Evolutionary conservation across 2,113 vertebrate species (phyloP).

Genomic region (Megaleporinus macrocephalus): DNA sequence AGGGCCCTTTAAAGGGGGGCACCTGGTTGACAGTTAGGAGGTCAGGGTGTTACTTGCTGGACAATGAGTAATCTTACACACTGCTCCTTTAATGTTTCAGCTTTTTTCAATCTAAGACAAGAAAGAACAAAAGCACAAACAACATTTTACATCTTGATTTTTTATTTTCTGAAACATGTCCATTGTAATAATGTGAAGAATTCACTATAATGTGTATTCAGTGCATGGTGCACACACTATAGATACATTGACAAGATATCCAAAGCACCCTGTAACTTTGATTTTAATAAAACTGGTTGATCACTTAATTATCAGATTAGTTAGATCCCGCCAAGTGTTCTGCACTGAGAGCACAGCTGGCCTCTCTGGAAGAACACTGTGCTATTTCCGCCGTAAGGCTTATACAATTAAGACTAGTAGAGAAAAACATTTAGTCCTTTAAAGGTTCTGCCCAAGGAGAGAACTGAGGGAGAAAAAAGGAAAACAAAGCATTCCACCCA

Average conservation of each 20-base stretch:
- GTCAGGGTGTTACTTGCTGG: too few species aligned
- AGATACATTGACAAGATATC: not conserved
- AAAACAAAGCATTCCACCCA: slow-evolving; percentile 45
- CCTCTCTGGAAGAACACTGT: not conserved
- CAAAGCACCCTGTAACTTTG: not conserved
- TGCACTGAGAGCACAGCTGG: slow-evolving; percentile 8
- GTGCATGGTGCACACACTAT: not conserved
- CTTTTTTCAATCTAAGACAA: too few species aligned
- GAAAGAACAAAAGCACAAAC: too few species aligned
- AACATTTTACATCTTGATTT: not conserved
- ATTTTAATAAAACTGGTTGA: not conserved
- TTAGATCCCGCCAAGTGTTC: not conserved
- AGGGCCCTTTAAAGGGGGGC: too few species aligned
- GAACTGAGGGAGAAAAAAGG: not conserved
- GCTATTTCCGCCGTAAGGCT: slow-evolving; percentile 11
- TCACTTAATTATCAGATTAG: not conserved
- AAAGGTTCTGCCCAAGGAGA: slow-evolving; percentile 32
- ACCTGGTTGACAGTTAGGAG: too few species aligned
- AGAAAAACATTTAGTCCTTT: slow-evolving; percentile 35
- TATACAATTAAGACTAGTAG: slow-evolving; percentile 11
- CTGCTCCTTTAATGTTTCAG: too few species aligned
- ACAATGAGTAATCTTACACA: too few species aligned
- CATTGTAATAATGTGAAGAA: not conserved
- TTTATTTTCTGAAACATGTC: slow-evolving; percentile 3
- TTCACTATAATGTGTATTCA: not conserved